These are phyloP conservation scores for Steatocranus sp. DNA, from an alignment of 2,797 vertebrate genomes.

Conservation along the genomic window DNA sequence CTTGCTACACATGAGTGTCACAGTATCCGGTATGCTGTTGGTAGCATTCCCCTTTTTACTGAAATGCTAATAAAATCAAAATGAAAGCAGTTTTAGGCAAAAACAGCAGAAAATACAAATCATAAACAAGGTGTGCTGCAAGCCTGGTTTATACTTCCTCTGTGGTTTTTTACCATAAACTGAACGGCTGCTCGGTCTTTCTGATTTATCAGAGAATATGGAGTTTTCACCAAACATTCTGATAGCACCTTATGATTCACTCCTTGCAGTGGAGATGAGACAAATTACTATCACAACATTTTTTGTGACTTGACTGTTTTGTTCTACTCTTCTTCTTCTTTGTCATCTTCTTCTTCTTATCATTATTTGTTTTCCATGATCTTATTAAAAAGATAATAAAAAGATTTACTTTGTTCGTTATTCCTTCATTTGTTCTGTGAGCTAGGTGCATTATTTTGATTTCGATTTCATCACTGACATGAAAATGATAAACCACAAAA, in stretches of 20 bases:
- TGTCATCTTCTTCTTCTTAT: background rate
- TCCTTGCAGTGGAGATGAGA: background rate
- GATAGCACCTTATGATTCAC: background rate
- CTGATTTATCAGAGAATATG: background rate
- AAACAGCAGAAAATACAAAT: background rate
- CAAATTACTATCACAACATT: background rate
- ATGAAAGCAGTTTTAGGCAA: background rate
- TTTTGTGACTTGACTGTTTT: background rate
- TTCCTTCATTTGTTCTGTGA: background rate
- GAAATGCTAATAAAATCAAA: background rate
- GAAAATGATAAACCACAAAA: background rate
- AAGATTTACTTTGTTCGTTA: background rate
- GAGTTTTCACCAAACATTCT: background rate
- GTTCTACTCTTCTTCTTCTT: background rate
- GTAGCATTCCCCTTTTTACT: background rate
- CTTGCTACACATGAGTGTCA: background rate
- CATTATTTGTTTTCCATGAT: background rate
- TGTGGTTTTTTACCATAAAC: background rate
- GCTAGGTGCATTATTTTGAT: background rate
- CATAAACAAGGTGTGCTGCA: background rate
- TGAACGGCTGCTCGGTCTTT: background rate
- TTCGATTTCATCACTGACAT: background rate
- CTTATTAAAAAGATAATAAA: background rate
- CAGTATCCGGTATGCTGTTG: background rate
- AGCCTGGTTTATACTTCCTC: background rate